A percentile compares a stretch with the other conserved stretches of the same genome.
These are phyloP conservation scores for Phaenicophaeus curvirostris DNA, from an alignment of 2,797 vertebrate genomes.

Conservation along the genomic window DNA sequence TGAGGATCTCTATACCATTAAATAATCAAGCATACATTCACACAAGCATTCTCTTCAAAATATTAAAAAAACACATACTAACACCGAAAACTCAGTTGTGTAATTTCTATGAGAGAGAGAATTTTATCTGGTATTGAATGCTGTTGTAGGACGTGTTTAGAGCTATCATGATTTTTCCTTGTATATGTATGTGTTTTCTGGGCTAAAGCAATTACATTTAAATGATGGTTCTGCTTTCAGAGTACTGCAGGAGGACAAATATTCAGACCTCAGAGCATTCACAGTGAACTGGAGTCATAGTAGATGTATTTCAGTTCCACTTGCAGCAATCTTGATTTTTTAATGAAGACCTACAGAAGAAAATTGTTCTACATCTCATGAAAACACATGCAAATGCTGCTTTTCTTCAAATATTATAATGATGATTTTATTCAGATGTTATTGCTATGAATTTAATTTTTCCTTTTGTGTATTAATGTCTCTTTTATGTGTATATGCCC, in stretches of 20 bases:
- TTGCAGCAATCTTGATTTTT: background rate
- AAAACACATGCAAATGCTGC: background rate
- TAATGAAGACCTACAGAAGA: background rate
- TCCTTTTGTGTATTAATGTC: background rate
- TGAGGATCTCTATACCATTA: background rate
- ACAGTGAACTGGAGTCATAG: background rate
- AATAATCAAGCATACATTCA: background rate
- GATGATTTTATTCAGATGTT: background rate
- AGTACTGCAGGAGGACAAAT: slow-evolving; percentile 7
- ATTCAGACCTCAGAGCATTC: background rate
- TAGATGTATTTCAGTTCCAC: background rate
- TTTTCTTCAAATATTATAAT: background rate
- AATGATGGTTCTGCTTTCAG: slow-evolving; percentile 8
- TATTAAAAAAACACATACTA: background rate
- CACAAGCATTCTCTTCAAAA: background rate
- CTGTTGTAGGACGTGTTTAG: background rate
- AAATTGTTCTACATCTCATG: background rate
- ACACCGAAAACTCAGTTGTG: background rate
- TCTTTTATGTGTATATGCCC: background rate
- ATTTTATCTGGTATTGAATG: background rate
- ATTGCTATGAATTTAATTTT: background rate
- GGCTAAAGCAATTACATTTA: slow-evolving; percentile 39
- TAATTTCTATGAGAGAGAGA: background rate
- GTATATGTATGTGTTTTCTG: background rate
- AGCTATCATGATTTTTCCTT: background rate